Percentiles rank a stretch among this genome's conserved stretches.
Evolutionary conservation across 2,113 vertebrate genomes (phyloP).

Genomic region (Larimichthys crocea): DNA sequence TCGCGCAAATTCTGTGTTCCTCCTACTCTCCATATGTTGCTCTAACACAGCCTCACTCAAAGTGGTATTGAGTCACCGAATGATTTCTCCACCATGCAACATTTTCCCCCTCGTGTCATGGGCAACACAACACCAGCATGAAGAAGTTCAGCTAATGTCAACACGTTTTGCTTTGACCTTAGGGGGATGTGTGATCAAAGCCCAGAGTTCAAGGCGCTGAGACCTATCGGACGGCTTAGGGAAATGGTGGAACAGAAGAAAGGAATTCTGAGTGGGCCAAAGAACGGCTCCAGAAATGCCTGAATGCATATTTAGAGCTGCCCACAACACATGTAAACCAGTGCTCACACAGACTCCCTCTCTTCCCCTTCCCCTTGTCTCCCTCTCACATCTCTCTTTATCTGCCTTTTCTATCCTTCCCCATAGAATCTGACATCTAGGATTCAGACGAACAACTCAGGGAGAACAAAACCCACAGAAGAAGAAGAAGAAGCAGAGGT

Average conservation of each 20-base stretch:
- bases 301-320: constrained; percentile 81
- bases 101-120: constrained; percentile 1
- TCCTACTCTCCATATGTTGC: constrained; percentile 44
- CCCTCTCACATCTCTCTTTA: constrained; percentile 48
- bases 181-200: constrained; percentile 19
- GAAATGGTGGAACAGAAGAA: constrained; percentile 31
- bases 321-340: constrained; percentile 76
- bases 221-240: constrained; percentile 10
- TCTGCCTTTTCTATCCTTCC: constrained; percentile 28
- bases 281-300: constrained; percentile 74
- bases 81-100: not conserved
- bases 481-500: constrained; percentile 32
- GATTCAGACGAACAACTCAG: constrained; percentile 31
- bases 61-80: constrained; percentile 45
- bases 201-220: constrained; percentile 17
- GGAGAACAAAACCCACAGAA: constrained; percentile 39
- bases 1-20: constrained; percentile 32
- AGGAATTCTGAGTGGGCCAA: constrained; percentile 84
- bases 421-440: constrained; percentile 46
- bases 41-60: constrained; percentile 13
- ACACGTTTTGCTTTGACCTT: constrained; percentile 27
- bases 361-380: constrained; percentile 62
- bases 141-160: constrained; percentile 28
- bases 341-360: constrained; percentile 68
- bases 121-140: not conserved